Percentiles rank a stretch among this genome's conserved stretches.
Evolutionary conservation across 2,797 vertebrate genomes (phyloP).

Genomic region (Sus cebifrons): DNA sequence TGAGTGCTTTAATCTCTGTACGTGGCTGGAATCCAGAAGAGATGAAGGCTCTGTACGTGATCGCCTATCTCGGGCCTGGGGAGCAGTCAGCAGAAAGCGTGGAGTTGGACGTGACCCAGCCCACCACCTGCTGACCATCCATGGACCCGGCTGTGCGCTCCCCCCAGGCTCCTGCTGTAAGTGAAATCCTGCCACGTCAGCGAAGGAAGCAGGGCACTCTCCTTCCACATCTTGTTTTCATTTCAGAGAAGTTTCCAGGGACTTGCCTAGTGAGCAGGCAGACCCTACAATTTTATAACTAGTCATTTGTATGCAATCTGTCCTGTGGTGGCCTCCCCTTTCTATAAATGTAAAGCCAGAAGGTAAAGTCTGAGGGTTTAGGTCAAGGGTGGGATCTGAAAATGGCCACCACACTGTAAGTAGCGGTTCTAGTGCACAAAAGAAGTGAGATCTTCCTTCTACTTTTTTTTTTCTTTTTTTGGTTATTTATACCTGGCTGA

Average conservation of each 20-base stretch:
- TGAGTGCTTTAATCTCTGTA: slow-evolving; percentile 76
- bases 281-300: slow-evolving; percentile 85
- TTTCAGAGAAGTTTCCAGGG: slow-evolving; percentile 82
- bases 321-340: slow-evolving; percentile 42
- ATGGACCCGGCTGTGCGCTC: neutral
- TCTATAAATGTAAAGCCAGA: slow-evolving; percentile 32
- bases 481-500: slow-evolving; percentile 74
- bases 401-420: slow-evolving; percentile 16
- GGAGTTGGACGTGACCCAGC: slow-evolving; percentile 37
- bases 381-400: slow-evolving; percentile 52
- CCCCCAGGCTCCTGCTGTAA: neutral
- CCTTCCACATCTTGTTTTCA: slow-evolving; percentile 86
- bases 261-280: slow-evolving; percentile 79
- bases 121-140: slow-evolving; percentile 77
- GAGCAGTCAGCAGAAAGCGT: slow-evolving; percentile 35
- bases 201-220: slow-evolving; percentile 60
- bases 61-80: slow-evolving; percentile 40
- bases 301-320: slow-evolving; percentile 78
- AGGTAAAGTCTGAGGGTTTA: slow-evolving; percentile 54
- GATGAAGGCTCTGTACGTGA: slow-evolving; percentile 57
- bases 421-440: neutral
- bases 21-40: slow-evolving; percentile 79
- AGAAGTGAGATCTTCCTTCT: slow-evolving; percentile 73
- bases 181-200: slow-evolving; percentile 74
- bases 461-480: slow-evolving; percentile 49